phyloP scores from a whole-genome alignment of 1,140 invertebrate species.

The Rhopalosiphum padi region DNA sequence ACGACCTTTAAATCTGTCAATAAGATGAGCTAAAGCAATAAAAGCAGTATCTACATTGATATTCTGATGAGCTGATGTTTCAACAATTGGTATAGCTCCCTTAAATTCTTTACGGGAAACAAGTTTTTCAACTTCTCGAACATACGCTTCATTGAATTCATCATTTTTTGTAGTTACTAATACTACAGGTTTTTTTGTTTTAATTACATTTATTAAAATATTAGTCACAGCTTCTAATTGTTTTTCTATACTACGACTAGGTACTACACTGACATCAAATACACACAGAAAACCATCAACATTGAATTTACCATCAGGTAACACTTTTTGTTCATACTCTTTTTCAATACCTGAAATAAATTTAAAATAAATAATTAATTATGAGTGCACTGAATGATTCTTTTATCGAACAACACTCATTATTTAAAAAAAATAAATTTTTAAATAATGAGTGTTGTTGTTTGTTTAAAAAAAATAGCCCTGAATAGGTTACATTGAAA shows the following conservation, averaged over 20 bases:
- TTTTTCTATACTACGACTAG: conserved; percentile 87
- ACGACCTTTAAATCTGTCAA: conserved; percentile 78
- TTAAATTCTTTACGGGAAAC: conserved; percentile 92
- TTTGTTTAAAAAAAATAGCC: no score
- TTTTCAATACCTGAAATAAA: conserved; percentile 69
- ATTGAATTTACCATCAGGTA: conserved; percentile 91
- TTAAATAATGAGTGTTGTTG: no score
- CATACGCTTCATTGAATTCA: conserved; percentile 85
- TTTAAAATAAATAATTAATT: conserved; percentile 33
- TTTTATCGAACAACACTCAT: no score
- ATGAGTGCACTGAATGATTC: no score
- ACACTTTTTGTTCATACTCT: conserved; percentile 91
- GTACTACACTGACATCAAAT: conserved; percentile 94
- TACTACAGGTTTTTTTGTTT: conserved; percentile 94
- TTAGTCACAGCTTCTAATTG: conserved; percentile 83
- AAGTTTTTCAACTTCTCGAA: conserved; percentile 88
- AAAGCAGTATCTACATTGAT: conserved; percentile 96
- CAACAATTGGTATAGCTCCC: conserved; percentile 84
- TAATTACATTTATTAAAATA: conserved; percentile 83
- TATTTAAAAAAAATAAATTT: no score
- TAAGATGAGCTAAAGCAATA: conserved; percentile 88
- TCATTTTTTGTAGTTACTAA: conserved; percentile 97
- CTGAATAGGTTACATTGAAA: not conserved
- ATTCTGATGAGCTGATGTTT: conserved; percentile 95
- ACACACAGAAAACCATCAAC: conserved; percentile 96